Percentiles rank a stretch among this genome's conserved stretches.
These are phyloP conservation scores for Xenus cinereus DNA, from an alignment of 2,113 vertebrate genomes.

Conservation along the genomic window DNA sequence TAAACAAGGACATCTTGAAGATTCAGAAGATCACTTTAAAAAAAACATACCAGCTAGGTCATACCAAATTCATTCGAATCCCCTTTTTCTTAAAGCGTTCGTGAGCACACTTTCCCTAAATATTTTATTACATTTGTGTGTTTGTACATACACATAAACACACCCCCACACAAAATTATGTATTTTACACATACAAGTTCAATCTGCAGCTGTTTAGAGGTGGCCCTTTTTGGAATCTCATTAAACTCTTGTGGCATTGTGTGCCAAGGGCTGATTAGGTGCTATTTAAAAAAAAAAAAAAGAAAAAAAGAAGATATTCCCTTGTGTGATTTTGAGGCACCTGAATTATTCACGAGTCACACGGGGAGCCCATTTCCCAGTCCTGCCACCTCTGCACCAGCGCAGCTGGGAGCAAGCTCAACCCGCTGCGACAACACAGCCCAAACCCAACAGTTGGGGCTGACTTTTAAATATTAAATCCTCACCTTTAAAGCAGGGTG, in stretches of 20 bases:
- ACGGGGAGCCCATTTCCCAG: background rate
- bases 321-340: background rate
- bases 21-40: constrained; percentile 5
- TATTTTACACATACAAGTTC: background rate
- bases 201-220: constrained; percentile 26
- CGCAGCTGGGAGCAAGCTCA: background rate
- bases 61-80: background rate
- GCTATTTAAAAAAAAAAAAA: background rate
- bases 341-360: constrained; percentile 36
- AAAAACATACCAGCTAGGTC: background rate
- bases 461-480: background rate
- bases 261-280: constrained; percentile 27
- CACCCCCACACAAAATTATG: background rate
- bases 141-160: background rate
- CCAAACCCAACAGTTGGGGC: background rate
- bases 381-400: background rate
- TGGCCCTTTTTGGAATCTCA: constrained; percentile 23
- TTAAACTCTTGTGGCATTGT: constrained; percentile 1
- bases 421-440: background rate
- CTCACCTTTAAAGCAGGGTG: background rate
- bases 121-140: background rate
- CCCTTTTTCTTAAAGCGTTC: background rate
- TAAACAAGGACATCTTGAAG: constrained; percentile 38
- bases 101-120: background rate
- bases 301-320: background rate